Conservation (phyloP, 2,797 vertebrate genomes). For the Spondyliosoma cantharus region DNA sequence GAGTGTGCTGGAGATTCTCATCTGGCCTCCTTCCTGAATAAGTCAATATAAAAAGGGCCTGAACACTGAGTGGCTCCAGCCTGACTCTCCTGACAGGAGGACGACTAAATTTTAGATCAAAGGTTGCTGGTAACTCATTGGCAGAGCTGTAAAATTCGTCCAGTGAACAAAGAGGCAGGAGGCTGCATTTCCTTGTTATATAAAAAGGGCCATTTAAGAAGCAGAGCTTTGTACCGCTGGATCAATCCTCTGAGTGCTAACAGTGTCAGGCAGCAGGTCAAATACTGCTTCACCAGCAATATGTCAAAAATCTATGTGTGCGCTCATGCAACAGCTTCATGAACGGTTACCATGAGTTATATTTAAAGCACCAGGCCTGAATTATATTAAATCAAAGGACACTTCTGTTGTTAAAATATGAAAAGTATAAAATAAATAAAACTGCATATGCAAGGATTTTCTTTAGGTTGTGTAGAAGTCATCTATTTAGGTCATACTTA, state of each 20-base stretch:
- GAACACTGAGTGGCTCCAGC: neutral
- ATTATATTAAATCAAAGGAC: too few relatives aligned
- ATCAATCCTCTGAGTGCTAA: neutral
- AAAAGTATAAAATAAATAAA: too few relatives aligned
- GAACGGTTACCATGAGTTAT: too few relatives aligned
- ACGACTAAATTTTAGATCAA: conserved; percentile 15
- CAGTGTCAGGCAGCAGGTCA: neutral
- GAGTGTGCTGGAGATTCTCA: neutral
- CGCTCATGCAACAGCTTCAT: neutral
- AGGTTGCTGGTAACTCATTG: conserved; percentile 44
- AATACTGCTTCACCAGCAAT: neutral
- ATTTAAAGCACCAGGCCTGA: too few relatives aligned
- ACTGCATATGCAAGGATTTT: too few relatives aligned
- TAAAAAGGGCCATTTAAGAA: conserved; percentile 2
- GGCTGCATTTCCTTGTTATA: neutral
- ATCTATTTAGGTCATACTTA: too few relatives aligned
- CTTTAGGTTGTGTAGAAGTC: too few relatives aligned
- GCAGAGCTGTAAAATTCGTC: conserved; percentile 42
- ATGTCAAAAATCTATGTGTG: neutral
- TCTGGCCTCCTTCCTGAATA: neutral
- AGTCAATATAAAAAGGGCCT: neutral
- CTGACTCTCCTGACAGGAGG: neutral
- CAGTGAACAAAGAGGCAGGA: neutral
- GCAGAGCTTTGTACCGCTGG: neutral
- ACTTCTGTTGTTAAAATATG: too few relatives aligned